phyloP scores from a whole-genome alignment of 2,797 vertebrate species.

The Tragopan temminckii region DNA sequence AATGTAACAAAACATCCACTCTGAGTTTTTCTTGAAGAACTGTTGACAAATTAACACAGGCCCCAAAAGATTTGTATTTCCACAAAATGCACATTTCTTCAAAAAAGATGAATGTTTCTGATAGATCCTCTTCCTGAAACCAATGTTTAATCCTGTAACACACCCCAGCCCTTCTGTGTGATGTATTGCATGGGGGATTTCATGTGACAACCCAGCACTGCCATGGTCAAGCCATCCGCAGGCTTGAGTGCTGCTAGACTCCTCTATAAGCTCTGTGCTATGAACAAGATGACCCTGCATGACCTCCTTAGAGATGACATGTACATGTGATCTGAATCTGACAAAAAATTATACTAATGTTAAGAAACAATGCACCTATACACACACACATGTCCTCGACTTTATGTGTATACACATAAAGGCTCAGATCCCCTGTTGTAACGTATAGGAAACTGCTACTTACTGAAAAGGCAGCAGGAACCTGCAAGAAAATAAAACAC shows the following conservation, averaged over 20 bases:
- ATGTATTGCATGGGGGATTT: neutral
- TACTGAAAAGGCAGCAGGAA: neutral
- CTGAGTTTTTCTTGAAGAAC: neutral
- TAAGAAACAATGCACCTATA: neutral
- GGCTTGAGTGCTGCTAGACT: neutral
- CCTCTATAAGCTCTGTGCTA: neutral
- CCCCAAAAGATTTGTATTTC: neutral
- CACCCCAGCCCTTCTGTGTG: neutral
- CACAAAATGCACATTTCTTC: neutral
- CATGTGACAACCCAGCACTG: slow-evolving; percentile 21
- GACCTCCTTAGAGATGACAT: neutral
- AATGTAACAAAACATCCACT: neutral
- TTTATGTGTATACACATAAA: neutral
- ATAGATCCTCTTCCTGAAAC: neutral
- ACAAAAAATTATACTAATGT: neutral
- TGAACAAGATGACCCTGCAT: neutral
- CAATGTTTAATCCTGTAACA: neutral
- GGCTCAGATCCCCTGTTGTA: neutral
- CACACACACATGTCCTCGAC: accelerated
- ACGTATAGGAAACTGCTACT: neutral
- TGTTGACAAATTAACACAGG: neutral
- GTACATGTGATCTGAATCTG: neutral
- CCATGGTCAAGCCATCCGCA: neutral
- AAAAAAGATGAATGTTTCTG: neutral
- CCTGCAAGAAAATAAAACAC: neutral